Base-by-base conservation (phyloP, 2,113 vertebrate species). In the Dendrocopos noguchii region DNA sequence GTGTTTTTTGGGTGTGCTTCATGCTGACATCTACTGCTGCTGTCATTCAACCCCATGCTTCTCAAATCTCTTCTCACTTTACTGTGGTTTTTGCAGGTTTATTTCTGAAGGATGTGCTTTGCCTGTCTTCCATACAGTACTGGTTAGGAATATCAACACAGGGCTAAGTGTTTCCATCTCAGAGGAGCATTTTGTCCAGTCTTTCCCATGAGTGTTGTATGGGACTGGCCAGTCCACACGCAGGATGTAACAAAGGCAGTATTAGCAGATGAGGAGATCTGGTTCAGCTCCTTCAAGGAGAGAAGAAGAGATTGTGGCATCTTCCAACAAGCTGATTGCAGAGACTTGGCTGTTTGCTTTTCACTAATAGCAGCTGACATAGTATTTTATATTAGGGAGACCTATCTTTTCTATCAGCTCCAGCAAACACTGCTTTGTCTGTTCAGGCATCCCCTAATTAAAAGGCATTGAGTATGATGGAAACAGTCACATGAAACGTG, bases 381-480 rank as follows among this genome's bases (percentile, higher is more conserved):
- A 56, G 33, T 19, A 4, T 78, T 88, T 53, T 55, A 18, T n/a
- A 68, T 81, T 44, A 78, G 61, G 61, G 9, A 78, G 47, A 71
- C n/a, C 87, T 84, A 24, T 85, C 60, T 80, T 73, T 93, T 90
- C 57, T 20, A 6, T 87, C 78, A 93, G 63, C 89, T 84, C 55
- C 84, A 84, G 81, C 80, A 92, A 95, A 88, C 47, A 79, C 55
- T 76, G 44, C 66, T 68, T 80, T 92, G 80, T 87, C 91, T 84
- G 57, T 53, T 91, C 74, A 19, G 80, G 63, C 74, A 72, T 92
- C 55, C 71, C n/a, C n/a, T 91, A 89, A 94, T 94, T 96, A 91
- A 87, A 95, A 94, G 87, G 21, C 81, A 59, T 55, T 0, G 2
- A 5, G n/a, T 56, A 7, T 44, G 87, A 68, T 73, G 74, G 87